Conservation (phyloP, 2,113 vertebrate genomes). For the Etheostoma cragini region DNA sequence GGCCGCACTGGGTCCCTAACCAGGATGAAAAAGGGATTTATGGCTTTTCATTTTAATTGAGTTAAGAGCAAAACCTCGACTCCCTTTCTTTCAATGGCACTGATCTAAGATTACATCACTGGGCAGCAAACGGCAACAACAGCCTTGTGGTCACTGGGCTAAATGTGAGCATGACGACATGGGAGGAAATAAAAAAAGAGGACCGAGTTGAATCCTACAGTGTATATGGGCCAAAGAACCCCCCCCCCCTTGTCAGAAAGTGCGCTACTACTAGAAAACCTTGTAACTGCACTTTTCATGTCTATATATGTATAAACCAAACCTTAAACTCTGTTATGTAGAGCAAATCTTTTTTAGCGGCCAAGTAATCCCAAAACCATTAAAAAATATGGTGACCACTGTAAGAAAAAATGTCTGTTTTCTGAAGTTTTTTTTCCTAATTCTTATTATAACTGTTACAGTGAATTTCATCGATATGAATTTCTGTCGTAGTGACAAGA, state of each 20-base stretch:
- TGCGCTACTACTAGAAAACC: conserved; percentile 26
- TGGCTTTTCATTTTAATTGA: conserved; percentile 88
- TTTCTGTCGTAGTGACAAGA: not conserved
- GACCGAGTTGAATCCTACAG: conserved; percentile 47
- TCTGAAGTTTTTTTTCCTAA: not conserved
- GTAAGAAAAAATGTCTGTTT: not conserved
- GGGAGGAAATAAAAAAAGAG: conserved; percentile 55
- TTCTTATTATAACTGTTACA: not conserved
- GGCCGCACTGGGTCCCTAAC: conserved; percentile 83
- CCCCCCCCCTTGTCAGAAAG: conserved; percentile 23
- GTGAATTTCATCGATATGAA: not conserved
- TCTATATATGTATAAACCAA: conserved; percentile 13
- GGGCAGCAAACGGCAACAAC: conserved; percentile 59
- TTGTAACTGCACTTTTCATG: conserved; percentile 18
- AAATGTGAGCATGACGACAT: conserved; percentile 74
- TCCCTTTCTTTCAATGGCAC: conserved; percentile 60
- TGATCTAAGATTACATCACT: conserved; percentile 77
- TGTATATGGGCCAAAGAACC: conserved; percentile 33
- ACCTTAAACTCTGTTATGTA: conserved; percentile 1
- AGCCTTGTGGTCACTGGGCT: conserved; percentile 64
- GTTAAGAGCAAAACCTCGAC: conserved; percentile 77
- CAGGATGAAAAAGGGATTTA: conserved; percentile 89
- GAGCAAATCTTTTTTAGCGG: not conserved
- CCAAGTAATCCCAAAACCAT: conserved; percentile 1
- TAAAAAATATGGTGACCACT: not conserved